Base-by-base conservation (phyloP, 2,888 invertebrate genomes). In the Bugulina stolonifera region DNA sequence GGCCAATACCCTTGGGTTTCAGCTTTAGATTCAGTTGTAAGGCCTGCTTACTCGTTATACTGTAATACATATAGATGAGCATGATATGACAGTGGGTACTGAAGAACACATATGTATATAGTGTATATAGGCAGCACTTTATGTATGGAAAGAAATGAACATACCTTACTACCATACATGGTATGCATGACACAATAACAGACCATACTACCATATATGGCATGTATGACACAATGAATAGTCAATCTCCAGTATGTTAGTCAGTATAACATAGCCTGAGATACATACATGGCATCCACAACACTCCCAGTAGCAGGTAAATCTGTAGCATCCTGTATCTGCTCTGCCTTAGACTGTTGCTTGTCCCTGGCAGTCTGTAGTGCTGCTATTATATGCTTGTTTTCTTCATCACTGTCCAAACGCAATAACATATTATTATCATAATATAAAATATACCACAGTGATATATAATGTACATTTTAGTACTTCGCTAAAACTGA, bases 301-400 rank as follows among this genome's bases (percentile, higher is more conserved):
- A 64, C 32, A 22, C 14, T 27, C 5, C 64, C 64, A 64, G 64
- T 14, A 14, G 64, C 27, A 25, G 64, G 64, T 27, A 64, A 34
- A 64, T 32, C 14, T 32, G 10, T 27, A 10, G 14, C 64, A 32
- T 22, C 32, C 10, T 27, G 27, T 32, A 64, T 64, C n/a, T 64
- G 3, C n/a, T 64, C 32, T 14, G 64, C 64, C 32, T 25, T 64
- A 29, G 22, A 14, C 64, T 32, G 34, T n/a, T 18, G 27, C n/a
- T 64, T 64, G 25, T 64, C 64, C 27, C n/a, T 64, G 10, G 25
- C 64, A 14, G 64, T 64, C 32, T 64, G 64, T 5, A 64, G 32
- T 27, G 64, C 34, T 14, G 64, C 64, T 18, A 64, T 32, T 27
- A 64, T 27, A 3, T 29, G 34, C 3, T 27, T 14, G 27, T 64